A percentile compares a stretch with the other conserved stretches of the same genome.
Evolutionary conservation across 2,113 vertebrate species (phyloP).

Genomic region (Thomomys bottae): DNA sequence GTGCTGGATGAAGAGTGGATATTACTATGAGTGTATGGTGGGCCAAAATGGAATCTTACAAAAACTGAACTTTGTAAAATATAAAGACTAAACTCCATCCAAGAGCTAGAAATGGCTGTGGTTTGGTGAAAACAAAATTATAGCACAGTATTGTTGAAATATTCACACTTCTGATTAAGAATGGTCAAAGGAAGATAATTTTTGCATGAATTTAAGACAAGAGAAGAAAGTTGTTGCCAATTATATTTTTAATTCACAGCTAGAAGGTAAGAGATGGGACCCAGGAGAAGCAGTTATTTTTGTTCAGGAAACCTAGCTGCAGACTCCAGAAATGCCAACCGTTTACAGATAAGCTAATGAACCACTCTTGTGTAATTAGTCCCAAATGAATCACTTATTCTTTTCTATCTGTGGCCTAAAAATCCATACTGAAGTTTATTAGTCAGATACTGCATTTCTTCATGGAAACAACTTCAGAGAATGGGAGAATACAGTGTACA

Average conservation of each 20-base stretch:
- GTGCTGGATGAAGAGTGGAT: neutral
- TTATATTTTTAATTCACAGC: neutral
- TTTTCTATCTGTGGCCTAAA: constrained; percentile 35
- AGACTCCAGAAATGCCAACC: neutral
- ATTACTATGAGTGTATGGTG: neutral
- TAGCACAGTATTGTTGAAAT: neutral
- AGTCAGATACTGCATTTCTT: constrained; percentile 31
- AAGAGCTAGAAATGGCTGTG: neutral
- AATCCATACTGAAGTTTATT: constrained; percentile 7
- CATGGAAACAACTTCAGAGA: constrained; percentile 56
- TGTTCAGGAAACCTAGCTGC: neutral
- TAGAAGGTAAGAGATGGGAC: neutral
- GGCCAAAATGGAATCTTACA: neutral
- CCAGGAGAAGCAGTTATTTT: neutral
- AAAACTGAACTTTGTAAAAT: constrained; percentile 10
- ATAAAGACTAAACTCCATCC: neutral
- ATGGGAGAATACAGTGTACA: neutral
- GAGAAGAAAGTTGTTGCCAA: neutral
- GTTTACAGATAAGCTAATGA: neutral
- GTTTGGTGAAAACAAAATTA: neutral
- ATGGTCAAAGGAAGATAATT: neutral
- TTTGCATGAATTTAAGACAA: neutral
- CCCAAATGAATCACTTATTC: neutral
- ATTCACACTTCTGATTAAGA: neutral
- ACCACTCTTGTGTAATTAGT: neutral